These are phyloP conservation scores for Acronicta psi DNA, from an alignment of 2,888 invertebrate species.

Conservation along the genomic window DNA sequence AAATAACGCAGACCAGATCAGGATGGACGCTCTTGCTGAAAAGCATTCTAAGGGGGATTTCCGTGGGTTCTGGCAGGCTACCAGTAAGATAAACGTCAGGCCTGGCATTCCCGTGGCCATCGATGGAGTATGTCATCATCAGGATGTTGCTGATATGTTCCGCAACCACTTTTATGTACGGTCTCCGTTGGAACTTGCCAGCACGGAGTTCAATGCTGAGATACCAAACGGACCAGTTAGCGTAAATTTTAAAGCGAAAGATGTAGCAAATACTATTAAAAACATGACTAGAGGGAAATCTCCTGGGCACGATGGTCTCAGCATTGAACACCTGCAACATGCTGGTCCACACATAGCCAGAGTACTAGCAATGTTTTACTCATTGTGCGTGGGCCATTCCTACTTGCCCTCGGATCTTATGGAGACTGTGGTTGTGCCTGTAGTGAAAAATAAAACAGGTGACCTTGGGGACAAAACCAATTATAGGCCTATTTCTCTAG, in stretches of 20 bases:
- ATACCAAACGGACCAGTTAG: not conserved
- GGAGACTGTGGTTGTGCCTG: too few relatives aligned
- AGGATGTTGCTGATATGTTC: not conserved
- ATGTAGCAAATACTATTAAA: not conserved
- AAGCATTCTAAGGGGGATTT: slow-evolving; percentile 7
- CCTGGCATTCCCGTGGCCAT: not conserved
- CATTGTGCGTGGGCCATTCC: too few relatives aligned
- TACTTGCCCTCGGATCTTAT: too few relatives aligned
- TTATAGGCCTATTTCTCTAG: too few relatives aligned
- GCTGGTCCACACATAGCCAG: too few relatives aligned
- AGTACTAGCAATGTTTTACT: too few relatives aligned
- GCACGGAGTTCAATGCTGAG: not conserved
- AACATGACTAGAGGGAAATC: too few relatives aligned
- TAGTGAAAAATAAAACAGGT: too few relatives aligned
- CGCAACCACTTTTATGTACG: not conserved
- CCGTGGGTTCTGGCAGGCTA: slow-evolving; percentile 6
- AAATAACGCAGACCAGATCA: not conserved
- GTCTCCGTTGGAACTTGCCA: not conserved
- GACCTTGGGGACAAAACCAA: too few relatives aligned
- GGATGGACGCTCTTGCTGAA: slow-evolving; percentile 1
- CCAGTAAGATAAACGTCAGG: not conserved
- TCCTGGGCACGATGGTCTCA: too few relatives aligned
- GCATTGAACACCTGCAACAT: too few relatives aligned
- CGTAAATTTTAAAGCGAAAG: not conserved
- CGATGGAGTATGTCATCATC: not conserved